Evolutionary conservation across 2,113 vertebrate genomes (phyloP).

Genomic region (Cygnus atratus): DNA sequence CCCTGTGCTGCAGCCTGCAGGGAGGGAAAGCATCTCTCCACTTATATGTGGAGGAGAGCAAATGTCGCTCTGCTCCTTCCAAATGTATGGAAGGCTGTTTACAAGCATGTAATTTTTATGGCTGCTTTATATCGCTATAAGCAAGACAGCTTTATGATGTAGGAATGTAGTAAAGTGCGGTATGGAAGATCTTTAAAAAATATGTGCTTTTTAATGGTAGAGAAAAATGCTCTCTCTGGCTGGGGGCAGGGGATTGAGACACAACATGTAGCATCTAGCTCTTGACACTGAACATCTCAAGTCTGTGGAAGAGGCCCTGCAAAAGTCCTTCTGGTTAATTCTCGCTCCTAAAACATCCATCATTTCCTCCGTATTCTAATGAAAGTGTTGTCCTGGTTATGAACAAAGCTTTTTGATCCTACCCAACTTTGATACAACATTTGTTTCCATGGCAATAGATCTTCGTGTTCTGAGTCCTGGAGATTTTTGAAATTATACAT

Average conservation of each 20-base stretch:
- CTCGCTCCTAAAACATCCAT: conserved; percentile 38
- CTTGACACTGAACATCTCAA: conserved; percentile 43
- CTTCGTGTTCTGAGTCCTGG: conserved; percentile 42
- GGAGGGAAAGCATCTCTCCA: not conserved
- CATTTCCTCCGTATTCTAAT: conserved; percentile 70
- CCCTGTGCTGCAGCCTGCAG: accelerated
- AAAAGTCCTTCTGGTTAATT: conserved; percentile 28
- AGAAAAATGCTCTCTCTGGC: conserved; percentile 54
- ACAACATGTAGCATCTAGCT: conserved; percentile 27
- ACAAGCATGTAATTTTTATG: conserved; percentile 76
- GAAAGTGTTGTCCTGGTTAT: conserved; percentile 47
- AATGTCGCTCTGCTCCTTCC: conserved; percentile 44
- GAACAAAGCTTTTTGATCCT: conserved; percentile 69
- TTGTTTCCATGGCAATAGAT: conserved; percentile 75
- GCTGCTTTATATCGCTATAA: conserved; percentile 75
- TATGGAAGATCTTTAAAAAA: conserved; percentile 76
- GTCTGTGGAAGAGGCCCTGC: conserved; percentile 19
- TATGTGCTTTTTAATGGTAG: conserved; percentile 67
- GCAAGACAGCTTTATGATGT: conserved; percentile 79
- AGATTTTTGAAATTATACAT: conserved; percentile 57
- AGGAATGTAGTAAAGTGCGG: conserved; percentile 67
- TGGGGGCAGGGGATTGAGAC: conserved; percentile 1
- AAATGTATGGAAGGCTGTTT: conserved; percentile 73
- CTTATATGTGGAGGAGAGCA: conserved; percentile 19
- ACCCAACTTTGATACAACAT: conserved; percentile 66